Evolutionary conservation across 2,888 invertebrate genomes (phyloP).

Genomic region (Orgyia antiqua): DNA sequence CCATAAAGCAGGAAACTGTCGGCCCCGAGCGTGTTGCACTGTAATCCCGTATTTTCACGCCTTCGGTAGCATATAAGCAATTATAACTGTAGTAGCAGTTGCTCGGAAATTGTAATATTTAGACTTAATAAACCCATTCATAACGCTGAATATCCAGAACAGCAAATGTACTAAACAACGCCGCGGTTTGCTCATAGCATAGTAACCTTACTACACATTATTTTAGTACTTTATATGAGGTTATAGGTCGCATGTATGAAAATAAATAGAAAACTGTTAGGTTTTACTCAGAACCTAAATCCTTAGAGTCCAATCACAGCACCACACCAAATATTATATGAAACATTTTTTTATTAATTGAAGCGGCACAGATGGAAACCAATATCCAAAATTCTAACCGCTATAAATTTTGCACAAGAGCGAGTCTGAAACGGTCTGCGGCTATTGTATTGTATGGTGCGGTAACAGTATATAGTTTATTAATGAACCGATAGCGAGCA

Average conservation of each 20-base stretch:
- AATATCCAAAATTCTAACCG: conserved; percentile 44
- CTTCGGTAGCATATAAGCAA: conserved; percentile 62
- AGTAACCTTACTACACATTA: too few species aligned
- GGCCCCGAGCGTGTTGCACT: too few species aligned
- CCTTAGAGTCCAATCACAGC: conserved; percentile 2
- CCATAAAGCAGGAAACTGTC: too few species aligned
- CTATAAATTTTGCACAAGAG: conserved; percentile 47
- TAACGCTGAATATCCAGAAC: conserved; percentile 65
- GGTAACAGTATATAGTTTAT: conserved; percentile 57
- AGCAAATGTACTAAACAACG: conserved; percentile 42
- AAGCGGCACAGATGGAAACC: conserved; percentile 25
- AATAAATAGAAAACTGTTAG: too few species aligned
- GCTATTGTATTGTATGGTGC: conserved; percentile 47
- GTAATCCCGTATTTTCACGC: conserved; percentile 69
- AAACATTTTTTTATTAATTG: conserved; percentile 19
- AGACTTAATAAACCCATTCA: conserved; percentile 74
- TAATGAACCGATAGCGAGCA: conserved; percentile 60
- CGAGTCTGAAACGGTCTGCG: conserved; percentile 45
- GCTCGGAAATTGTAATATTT: conserved; percentile 70
- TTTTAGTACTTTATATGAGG: conserved; percentile 45
- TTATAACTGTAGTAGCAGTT: conserved; percentile 66
- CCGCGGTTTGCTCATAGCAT: conserved; percentile 42
- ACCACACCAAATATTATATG: conserved; percentile 5
- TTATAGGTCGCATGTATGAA: conserved; percentile 36
- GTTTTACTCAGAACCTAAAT: background rate